A percentile compares a stretch with the other conserved stretches of the same genome.
Evolutionary conservation across 23 tunicate genomes (phyloP).

Genomic region (Clavelina lepadiformis): DNA sequence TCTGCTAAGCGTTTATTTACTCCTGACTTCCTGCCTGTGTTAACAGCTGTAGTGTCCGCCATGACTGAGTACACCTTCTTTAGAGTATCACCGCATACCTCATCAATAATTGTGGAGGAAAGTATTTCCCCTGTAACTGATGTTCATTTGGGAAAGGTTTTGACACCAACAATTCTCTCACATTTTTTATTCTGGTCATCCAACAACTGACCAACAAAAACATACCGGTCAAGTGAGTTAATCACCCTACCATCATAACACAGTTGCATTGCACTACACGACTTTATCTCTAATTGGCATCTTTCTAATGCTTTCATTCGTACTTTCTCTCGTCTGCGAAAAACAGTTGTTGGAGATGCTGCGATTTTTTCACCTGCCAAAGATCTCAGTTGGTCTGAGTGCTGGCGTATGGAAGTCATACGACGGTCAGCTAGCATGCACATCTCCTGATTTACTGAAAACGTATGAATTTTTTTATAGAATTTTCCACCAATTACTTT

Average conservation of each 20-base stretch:
- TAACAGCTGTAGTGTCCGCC: slow-evolving; percentile 17
- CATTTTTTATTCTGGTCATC: not conserved
- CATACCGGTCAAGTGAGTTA: slow-evolving; percentile 12
- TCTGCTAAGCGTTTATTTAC: slow-evolving; percentile 16
- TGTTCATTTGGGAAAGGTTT: slow-evolving; percentile 9
- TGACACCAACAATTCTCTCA: slow-evolving; percentile 10
- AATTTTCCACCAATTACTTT: not conserved
- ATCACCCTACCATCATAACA: slow-evolving; percentile 17
- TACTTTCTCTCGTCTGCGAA: not conserved
- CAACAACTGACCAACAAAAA: slow-evolving; percentile 15
- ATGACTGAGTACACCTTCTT: slow-evolving; percentile 5
- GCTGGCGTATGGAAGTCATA: slow-evolving; percentile 1
- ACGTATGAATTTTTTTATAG: not conserved
- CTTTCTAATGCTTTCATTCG: slow-evolving; percentile 6
- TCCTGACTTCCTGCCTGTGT: slow-evolving; percentile 12
- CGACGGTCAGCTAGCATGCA: slow-evolving; percentile 18
- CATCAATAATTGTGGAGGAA: slow-evolving; percentile 5
- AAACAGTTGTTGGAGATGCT: slow-evolving; percentile 8
- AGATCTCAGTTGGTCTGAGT: slow-evolving; percentile 9
- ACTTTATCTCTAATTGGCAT: not conserved
- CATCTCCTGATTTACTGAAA: not conserved
- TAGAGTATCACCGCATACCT: not conserved
- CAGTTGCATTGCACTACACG: slow-evolving; percentile 6
- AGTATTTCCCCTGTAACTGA: slow-evolving; percentile 14
- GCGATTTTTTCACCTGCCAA: not conserved